Base-by-base conservation (phyloP, 2,113 vertebrate genomes). In the Eptatretus burgeri region DNA sequence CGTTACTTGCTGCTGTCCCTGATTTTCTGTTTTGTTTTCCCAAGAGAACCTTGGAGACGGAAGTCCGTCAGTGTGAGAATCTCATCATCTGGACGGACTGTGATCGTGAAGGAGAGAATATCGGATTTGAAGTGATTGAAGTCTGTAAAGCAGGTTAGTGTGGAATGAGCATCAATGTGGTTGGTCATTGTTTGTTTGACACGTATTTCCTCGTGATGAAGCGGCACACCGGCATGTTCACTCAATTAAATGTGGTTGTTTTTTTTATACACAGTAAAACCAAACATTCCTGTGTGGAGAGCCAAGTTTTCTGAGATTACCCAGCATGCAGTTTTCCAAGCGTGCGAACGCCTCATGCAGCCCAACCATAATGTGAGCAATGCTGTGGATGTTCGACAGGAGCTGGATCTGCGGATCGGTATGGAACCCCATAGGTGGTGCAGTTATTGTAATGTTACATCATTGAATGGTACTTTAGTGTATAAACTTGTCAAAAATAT, bases 271-370 rank as follows among this genome's bases (percentile, higher is more conserved):
- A 1, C 68, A 98, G 91, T 86, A 62, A 94, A 84, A 70, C 75
- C 80, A 13, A 81, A 72, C 67, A 66, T 95, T 5, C 85, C 72
- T 67, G 80, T 98, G 2, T 79, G 82, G 68, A 77, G 89, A 53
- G 91, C 91, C 10, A 84, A 83, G 1, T 98, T 98, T 71, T 98
- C 91, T 0, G 91, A 98, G 76, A 94, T 98, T 66, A 98, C 91
- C 0, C 78, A 79, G 0, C 78, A 71, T 5, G 87, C 91, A 1
- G 80, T 96, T 62, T 73, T 70, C 20, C 71, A 70, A 13, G 86
- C 89, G 49, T 93, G 85, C 1, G 77, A 89, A 73, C 81, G 81
- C 67, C 77, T 98, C n/a, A 74, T 66, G 0, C 77, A 79, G 7
- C 91, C 91, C 0, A 75, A 91, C 63, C 72, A 68, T 2, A 85